Base-by-base conservation (phyloP, 2,888 invertebrate genomes). In the Mactromeris polynyma region DNA sequence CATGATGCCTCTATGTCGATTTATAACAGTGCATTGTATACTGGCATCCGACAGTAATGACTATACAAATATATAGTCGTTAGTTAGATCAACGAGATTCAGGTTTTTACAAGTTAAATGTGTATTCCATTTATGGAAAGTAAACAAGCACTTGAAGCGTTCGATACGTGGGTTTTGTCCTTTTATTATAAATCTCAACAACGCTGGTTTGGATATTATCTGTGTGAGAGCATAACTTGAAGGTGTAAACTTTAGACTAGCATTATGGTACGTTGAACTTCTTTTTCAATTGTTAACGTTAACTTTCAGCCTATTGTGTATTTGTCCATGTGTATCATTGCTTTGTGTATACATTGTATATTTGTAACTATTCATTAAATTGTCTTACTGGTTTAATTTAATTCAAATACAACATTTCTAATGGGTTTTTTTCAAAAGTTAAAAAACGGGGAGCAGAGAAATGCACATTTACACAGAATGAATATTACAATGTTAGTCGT, bases 41-140 rank as follows among this genome's bases (percentile, higher is more conserved):
- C 26, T 17, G 33, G 1, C 73, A 73, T 73, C 73, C 36, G 36
- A 11, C 36, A 33, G 26, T 33, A 73, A 73, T 73, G 73, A 73
- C 73, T 79, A 42, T 38, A 46, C 79, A 79, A 42, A 46, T 79
- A 42, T 19, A 40, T 21, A 38, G 42, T n/a, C 42, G 40, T 40
- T 36, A n/a, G 40, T 42, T 40, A 42, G 79, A 79, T 26, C n/a
- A 42, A 79, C 26, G 42, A 40, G 33, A 7, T 83, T 83, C 83
- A 77, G 33, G 83, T 83, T 77, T n/a, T 46, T 77, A 77, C 83
- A 83, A 36, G 83, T 83, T 77, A 77, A 36, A 33, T 77, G 58
- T 77, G 31, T 83, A 77, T 77, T 77, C 83, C 83, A 46, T 83
- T 46, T 83, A 77, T 83, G 19, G 77, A 83, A 83, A 83, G 83